Base-by-base conservation (phyloP, 1,140 invertebrate species). In the Caenorhabditis brenneri region DNA sequence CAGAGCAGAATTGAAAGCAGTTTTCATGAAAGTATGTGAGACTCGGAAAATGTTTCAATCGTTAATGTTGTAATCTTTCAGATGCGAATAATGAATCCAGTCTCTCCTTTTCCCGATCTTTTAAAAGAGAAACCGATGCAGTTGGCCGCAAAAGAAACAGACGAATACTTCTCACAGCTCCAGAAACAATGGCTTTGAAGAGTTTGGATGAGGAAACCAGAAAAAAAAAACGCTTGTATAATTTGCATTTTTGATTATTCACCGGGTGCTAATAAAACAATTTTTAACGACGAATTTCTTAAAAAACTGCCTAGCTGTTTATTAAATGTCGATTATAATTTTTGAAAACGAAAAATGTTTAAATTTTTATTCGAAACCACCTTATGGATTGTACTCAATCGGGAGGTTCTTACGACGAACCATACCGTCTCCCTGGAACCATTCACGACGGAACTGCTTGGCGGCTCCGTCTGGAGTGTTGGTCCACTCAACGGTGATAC, bases 361-460 rank as follows among this genome's bases (percentile, higher is more conserved):
- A n/a, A n/a, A n/a, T n/a, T n/a, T n/a, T n/a, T n/a, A n/a, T n/a
- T n/a, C n/a, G n/a, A n/a, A n/a, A n/a, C n/a, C n/a, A n/a, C n/a
- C n/a, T n/a, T 51, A 79, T 65, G 58, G 58, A 29, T 49, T 49
- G 46, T 49, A 49, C 39, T 48, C 74, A 48, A 79, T 46, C 19
- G 74, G 74, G 22, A 46, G 27, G 42, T 65, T 65, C 58, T 65
- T 65, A 19, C 58, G 58, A 65, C 58, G 58, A 65, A 65, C 58
- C 39, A 49, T 46, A 79, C 78, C 42, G 60, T 46, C 49, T 49
- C 42, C 80, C 53, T 53, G 80, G 80, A 53, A 74, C 80, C 49
- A 60, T 53, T 53, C 42, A 49, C 80, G 55, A 65, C 49, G 80
- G 80, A 81, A 53, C 15, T 81, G 42, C 15, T 60, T 49, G 31